A percentile compares a stretch with the other conserved stretches of the same genome.
Conservation (phyloP, 2,888 invertebrate genomes). For the Hirudinaria manillensis region DNA sequence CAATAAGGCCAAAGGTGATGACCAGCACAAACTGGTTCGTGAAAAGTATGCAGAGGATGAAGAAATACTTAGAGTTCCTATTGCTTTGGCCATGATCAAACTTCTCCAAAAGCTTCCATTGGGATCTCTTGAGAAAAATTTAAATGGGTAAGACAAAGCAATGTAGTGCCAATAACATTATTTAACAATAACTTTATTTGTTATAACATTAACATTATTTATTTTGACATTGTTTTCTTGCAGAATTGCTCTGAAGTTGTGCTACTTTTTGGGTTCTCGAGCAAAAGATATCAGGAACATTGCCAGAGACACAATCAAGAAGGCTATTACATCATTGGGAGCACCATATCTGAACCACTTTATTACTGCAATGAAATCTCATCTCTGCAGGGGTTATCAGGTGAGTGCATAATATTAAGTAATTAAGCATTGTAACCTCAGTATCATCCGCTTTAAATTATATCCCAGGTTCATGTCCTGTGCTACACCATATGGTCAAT, state of each 20-base stretch:
- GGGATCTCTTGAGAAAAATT: conserved; percentile 67
- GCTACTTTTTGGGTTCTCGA: conserved; percentile 81
- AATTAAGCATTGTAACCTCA: not conserved
- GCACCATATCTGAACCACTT: conserved; percentile 71
- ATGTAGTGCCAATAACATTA: not conserved
- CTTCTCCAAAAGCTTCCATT: conserved; percentile 78
- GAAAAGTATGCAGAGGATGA: conserved; percentile 59
- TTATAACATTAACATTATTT: not conserved
- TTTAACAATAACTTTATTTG: not conserved
- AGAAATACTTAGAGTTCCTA: conserved; percentile 80
- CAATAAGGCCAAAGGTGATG: conserved; percentile 45
- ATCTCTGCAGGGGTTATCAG: conserved; percentile 82
- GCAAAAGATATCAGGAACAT: conserved; percentile 76
- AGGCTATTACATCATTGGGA: conserved; percentile 79
- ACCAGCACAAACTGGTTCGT: conserved; percentile 48
- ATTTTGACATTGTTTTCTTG: conserved; percentile 20
- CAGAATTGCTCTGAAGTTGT: conserved; percentile 64
- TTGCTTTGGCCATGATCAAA: conserved; percentile 86
- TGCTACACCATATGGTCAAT: conserved; percentile 81
- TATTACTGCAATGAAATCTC: conserved; percentile 71
- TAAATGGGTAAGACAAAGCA: conserved; percentile 68
- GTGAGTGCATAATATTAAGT: conserved; percentile 41
- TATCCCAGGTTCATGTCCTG: conserved; percentile 70
- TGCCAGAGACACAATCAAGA: conserved; percentile 83
- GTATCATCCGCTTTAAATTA: no score